phyloP scores from a whole-genome alignment of 2,888 invertebrate species.

The Polyommatus icarus region DNA sequence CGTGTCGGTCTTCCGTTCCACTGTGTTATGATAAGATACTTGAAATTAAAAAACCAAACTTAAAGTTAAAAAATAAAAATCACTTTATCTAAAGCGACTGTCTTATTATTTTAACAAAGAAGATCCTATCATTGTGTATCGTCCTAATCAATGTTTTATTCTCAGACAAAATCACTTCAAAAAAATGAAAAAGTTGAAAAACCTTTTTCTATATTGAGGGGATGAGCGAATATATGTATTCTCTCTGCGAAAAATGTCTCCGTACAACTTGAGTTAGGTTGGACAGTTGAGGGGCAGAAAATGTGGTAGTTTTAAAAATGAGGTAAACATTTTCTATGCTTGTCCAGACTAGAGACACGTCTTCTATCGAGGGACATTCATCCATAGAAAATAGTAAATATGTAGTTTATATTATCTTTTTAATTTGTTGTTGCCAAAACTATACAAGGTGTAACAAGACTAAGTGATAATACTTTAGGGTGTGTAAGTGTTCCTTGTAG shows the following conservation, averaged over 20 bases:
- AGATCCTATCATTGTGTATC: not conserved
- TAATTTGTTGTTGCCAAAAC: no score
- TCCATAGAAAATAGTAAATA: not conserved
- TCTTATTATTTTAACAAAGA: not conserved
- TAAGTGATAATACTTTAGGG: no score
- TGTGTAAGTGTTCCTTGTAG: no score
- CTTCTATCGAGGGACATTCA: slow-evolving; percentile 1
- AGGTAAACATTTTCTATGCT: not conserved
- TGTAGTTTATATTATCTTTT: no score
- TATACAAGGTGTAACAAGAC: no score
- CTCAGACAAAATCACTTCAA: not conserved
- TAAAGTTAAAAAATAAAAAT: no score
- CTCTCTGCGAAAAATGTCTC: slow-evolving; percentile 37
- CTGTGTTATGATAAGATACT: no score
- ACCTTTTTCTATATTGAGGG: slow-evolving; percentile 13
- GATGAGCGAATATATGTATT: slow-evolving; percentile 22
- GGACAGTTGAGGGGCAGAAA: slow-evolving; percentile 40
- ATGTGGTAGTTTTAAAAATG: slow-evolving; percentile 24
- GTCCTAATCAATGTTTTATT: not conserved
- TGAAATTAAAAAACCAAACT: no score
- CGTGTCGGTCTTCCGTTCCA: no score
- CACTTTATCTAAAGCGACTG: no score
- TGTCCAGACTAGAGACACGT: not conserved
- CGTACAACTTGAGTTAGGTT: slow-evolving; percentile 57
- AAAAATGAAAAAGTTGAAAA: slow-evolving; percentile 21